Evolutionary conservation across 2,888 invertebrate genomes (phyloP).

Genomic region (Incurvaria masculella): DNA sequence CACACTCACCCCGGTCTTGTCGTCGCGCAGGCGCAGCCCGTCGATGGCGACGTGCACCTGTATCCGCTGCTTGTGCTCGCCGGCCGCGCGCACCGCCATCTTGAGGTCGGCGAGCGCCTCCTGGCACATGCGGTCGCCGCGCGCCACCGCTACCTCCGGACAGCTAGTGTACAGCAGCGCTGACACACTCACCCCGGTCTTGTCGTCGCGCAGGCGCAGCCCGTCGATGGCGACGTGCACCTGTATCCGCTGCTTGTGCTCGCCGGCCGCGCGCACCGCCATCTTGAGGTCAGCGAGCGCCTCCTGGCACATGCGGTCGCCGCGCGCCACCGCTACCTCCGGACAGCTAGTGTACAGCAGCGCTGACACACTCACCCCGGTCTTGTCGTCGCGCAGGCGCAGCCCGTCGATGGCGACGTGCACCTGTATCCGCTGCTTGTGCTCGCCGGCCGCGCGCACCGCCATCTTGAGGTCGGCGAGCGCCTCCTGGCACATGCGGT

Average conservation of each 20-base stretch:
- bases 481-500: conserved; percentile 98
- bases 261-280: conserved; percentile 91
- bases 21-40: conserved; percentile 90
- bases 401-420: conserved; percentile 96
- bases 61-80: conserved; percentile 96
- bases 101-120: conserved; percentile 93
- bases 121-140: conserved; percentile 98
- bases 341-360: conserved; percentile 90
- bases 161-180: conserved; percentile 79
- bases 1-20: conserved; percentile 88
- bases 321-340: conserved; percentile 93
- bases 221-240: conserved; percentile 97
- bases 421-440: conserved; percentile 94
- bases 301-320: conserved; percentile 99
- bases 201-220: conserved; percentile 89
- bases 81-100: conserved; percentile 91
- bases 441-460: conserved; percentile 92
- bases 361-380: conserved; percentile 89
- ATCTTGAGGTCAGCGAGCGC: conserved; percentile 93
- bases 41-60: conserved; percentile 95
- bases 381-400: conserved; percentile 91
- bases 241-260: conserved; percentile 95
- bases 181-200: conserved; percentile 70
- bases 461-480: conserved; percentile 93
- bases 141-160: conserved; percentile 93